These are phyloP conservation scores for Myiozetetes cayanensis DNA, from an alignment of 2,113 vertebrate genomes.

Conservation along the genomic window DNA sequence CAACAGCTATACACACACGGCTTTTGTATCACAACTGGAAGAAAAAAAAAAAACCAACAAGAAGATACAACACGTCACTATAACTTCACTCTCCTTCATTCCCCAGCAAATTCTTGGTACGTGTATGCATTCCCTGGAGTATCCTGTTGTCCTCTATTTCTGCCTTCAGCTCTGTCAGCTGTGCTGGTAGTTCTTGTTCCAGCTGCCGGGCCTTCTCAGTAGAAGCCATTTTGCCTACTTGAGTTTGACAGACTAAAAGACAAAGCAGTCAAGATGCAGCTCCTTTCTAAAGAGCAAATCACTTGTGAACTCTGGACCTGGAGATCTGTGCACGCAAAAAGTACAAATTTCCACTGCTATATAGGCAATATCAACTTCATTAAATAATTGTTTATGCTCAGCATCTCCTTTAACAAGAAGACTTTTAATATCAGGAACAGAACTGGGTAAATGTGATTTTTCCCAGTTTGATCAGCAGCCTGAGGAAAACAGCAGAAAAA, in stretches of 20 bases:
- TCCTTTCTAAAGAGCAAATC: neutral
- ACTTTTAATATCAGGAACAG: neutral
- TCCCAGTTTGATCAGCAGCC: neutral
- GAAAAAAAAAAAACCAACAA: neutral
- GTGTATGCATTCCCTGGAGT: conserved; percentile 45
- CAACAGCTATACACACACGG: neutral
- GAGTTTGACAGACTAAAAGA: neutral
- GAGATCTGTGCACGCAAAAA: neutral
- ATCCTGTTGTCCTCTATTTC: conserved; percentile 66
- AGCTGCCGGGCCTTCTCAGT: conserved; percentile 71
- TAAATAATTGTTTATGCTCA: neutral
- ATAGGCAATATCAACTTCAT: neutral
- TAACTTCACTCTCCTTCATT: neutral
- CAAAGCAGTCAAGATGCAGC: neutral
- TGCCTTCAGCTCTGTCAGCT: conserved; percentile 66
- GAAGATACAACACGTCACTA: neutral
- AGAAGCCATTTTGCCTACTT: conserved; percentile 67
- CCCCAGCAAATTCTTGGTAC: conserved; percentile 32
- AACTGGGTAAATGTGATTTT: neutral
- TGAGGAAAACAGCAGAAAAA: neutral
- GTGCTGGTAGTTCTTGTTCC: conserved; percentile 73
- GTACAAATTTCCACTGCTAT: neutral
- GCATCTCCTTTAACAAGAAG: neutral
- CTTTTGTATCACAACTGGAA: neutral
- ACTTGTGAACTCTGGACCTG: neutral